phyloP scores from a whole-genome alignment of 2,113 vertebrate species.

The Saiga tatarica region DNA sequence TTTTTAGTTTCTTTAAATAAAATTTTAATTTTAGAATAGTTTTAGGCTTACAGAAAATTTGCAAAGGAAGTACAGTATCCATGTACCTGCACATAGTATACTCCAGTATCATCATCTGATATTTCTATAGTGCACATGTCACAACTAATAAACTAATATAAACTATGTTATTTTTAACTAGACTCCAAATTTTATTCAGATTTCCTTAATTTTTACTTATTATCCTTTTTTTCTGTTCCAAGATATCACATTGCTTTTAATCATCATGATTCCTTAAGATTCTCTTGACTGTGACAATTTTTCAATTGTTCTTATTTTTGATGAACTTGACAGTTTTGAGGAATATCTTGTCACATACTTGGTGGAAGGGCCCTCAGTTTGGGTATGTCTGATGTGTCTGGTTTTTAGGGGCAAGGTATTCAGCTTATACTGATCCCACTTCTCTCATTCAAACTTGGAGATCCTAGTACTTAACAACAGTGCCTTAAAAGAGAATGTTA shows the following conservation, averaged over 20 bases:
- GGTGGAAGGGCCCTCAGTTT: not conserved
- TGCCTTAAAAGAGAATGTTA: not conserved
- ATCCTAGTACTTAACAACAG: not conserved
- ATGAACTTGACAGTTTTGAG: not conserved
- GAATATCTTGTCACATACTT: not conserved
- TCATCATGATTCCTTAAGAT: not conserved
- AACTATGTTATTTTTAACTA: not conserved
- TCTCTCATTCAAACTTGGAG: not conserved
- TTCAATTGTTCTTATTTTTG: not conserved
- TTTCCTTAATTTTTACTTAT: not conserved
- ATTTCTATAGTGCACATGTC: not conserved
- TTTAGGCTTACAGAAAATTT: not conserved
- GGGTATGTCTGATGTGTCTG: not conserved
- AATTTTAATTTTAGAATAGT: not conserved
- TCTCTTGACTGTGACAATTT: not conserved
- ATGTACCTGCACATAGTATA: not conserved
- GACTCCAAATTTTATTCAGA: not conserved
- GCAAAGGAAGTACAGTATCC: not conserved
- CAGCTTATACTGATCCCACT: not conserved
- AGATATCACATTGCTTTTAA: not conserved
- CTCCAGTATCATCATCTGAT: not conserved
- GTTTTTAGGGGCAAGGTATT: not conserved
- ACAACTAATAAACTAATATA: not conserved
- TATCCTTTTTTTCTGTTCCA: not conserved
- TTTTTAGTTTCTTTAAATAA: not conserved